These are phyloP conservation scores for Palythoa heliodiscus DNA, from an alignment of 92 coral and sea anemone species.

Conservation along the genomic window DNA sequence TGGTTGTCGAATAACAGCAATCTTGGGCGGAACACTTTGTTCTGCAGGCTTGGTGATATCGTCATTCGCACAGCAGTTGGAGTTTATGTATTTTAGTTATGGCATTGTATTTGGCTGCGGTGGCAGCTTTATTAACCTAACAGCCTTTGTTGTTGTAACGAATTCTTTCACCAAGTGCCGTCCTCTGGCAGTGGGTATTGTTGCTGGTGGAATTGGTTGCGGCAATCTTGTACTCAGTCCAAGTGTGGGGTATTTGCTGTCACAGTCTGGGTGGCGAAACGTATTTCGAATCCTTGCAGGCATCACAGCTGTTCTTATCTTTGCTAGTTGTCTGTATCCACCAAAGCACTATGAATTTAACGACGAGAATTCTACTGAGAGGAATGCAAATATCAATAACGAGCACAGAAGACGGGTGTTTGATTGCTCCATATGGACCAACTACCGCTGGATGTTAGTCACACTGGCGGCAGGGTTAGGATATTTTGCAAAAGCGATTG, in stretches of 20 bases:
- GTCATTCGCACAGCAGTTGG: conserved; percentile 43
- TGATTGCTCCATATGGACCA: conserved; percentile 31
- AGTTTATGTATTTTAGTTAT: conserved; percentile 41
- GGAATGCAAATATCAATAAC: neutral
- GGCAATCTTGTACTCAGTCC: conserved; percentile 30
- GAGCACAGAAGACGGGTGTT: neutral
- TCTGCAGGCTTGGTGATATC: conserved; percentile 45
- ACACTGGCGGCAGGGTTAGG: conserved; percentile 1
- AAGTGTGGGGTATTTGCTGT: neutral
- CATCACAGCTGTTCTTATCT: neutral
- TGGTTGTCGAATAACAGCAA: conserved; percentile 38
- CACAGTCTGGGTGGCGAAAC: conserved; percentile 11
- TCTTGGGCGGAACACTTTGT: conserved; percentile 29
- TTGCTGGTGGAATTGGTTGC: conserved; percentile 4
- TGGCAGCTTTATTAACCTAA: conserved; percentile 15
- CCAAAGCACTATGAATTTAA: neutral
- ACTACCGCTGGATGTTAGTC: conserved; percentile 17
- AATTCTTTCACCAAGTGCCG: conserved; percentile 31
- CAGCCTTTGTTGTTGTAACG: conserved; percentile 19
- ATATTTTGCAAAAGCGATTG: conserved; percentile 33
- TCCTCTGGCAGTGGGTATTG: conserved; percentile 31
- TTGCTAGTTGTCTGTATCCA: conserved; percentile 8
- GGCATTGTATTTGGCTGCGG: conserved; percentile 35
- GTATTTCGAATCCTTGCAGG: conserved; percentile 13
- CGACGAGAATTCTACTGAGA: neutral